Evolutionary conservation across 2,113 vertebrate genomes (phyloP), one percentile per base, ranked within the genome.

Genomic region (Indicator maculatus): DNA sequence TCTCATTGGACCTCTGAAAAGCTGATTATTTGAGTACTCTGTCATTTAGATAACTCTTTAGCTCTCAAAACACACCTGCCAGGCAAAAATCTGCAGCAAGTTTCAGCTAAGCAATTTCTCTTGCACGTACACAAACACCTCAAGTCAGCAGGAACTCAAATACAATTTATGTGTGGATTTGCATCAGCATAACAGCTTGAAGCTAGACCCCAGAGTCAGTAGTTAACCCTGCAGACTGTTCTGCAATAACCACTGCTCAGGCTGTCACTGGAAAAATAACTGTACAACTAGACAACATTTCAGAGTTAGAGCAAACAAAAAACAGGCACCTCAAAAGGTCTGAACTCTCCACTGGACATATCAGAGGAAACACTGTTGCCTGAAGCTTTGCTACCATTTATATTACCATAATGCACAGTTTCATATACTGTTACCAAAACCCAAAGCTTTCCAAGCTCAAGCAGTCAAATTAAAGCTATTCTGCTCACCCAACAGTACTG

Each of bases 111-210:
- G 60, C 67, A 71, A 64, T 58, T 67, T 86, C 31, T 67, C 66
- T 87, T 39, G 38, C 45, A 72, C 9, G 1, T 16, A 94, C 31
- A 20, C 8, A 12, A 83, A 83, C 39, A 75, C 27, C 72, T 56
- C 61, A 64, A 73, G 79, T 93, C 79, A 88, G 79, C 75, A 93
- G 71, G 65, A 89, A 64, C 78, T 92, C 41, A 85, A 0, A 0
- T 24, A 41, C 31, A 64, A 44, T 66, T 88, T 88, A 86, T 83
- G 74, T 90, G 69, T 38, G 92, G 82, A 73, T 77, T 88, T 94
- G 64, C 1, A 0, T 91, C 93, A 90, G 83, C 2, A 0, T 9
- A 91, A 93, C 26, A 69, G 76, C 20, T n/a, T n/a, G 71, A 83
- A 83, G 45, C 67, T n/a, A 38, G 67, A 83, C 41, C 45, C 38